Evolutionary conservation across 1,140 invertebrate species (phyloP), one percentile per base, ranked within the genome.

Genomic region (Leptoteleia sp.): DNA sequence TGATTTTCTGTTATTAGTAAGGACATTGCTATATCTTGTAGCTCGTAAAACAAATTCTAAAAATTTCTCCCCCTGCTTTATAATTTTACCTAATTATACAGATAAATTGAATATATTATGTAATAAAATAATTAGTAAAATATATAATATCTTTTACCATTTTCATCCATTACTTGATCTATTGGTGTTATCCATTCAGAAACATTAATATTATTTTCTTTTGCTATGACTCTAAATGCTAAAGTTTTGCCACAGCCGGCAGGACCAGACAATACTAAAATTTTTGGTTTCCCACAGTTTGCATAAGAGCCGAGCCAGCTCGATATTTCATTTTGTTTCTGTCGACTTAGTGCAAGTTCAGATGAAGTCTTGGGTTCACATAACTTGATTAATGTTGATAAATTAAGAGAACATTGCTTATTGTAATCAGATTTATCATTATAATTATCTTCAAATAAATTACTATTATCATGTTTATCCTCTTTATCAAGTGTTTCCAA

Each of bases 111-210:
- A 6, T 3, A 25, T 6, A 25, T 25, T 6, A 25, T 3, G 22
- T 25, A 3, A 25, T 25, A 25, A n/a, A n/a, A n/a, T n/a, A n/a
- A n/a, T n/a, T n/a, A n/a, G n/a, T 40, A 38, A 40, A 55, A 11
- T 4, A 6, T 8, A 29, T 29, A 7, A 7, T 13, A 3, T 4
- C 43, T 16, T 16, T 8, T 84, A 88, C 89, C 86, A 61, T 86
- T 87, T 67, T 89, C 87, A 81, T 88, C 80, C 43, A 87, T 81
- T 31, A 81, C 81, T 70, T 86, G 87, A 87, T 95, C 93, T 0
- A 93, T 59, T 1, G 94, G 93, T 71, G 93, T 94, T 13, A 93
- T 92, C 94, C 94, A 95, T 85, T 95, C 94, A 15, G 91, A 88
- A 29, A 94, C 61, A 75, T 91, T 86, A 57, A 92, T 91, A 50